Conservation (phyloP, 1,140 invertebrate species). For the Bradynema listronoti region DNA sequence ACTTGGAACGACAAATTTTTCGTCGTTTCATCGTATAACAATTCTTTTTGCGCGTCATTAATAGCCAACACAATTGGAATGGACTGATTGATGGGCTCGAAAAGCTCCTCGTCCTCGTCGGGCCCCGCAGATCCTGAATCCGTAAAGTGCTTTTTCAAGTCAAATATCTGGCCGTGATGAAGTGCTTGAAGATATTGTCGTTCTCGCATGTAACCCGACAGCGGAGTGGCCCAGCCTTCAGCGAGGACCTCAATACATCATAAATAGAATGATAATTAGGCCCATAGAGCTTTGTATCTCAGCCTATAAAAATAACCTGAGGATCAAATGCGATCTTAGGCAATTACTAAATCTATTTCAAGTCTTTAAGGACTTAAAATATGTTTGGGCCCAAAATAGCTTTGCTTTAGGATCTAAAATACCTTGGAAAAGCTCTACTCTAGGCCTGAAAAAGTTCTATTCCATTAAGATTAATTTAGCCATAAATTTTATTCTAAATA, state of each 20-base stretch:
- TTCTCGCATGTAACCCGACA: conserved; percentile 91
- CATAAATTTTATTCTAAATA: background rate
- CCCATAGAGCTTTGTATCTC: background rate
- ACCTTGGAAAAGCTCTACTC: too few species aligned
- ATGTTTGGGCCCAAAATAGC: background rate
- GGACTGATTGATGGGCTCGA: conserved; percentile 74
- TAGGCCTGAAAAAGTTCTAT: too few species aligned
- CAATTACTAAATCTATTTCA: background rate
- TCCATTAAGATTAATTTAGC: too few species aligned
- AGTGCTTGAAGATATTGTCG: conserved; percentile 82
- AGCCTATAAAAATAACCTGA: background rate
- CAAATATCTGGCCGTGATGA: conserved; percentile 82
- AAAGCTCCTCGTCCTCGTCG: background rate
- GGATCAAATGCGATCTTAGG: background rate
- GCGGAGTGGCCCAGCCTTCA: conserved; percentile 93
- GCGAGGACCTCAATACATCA: conserved; percentile 66
- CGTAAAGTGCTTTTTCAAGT: conserved; percentile 57
- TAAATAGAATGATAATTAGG: background rate
- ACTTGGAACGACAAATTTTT: background rate
- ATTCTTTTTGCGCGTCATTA: conserved; percentile 57
- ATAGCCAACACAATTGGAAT: conserved; percentile 88
- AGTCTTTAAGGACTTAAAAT: background rate
- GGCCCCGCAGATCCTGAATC: too few species aligned
- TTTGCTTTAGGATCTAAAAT: background rate
- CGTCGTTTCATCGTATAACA: background rate